Evolutionary conservation across 1,140 invertebrate species (phyloP).

Genomic region (Dermatophagoides farinae): DNA sequence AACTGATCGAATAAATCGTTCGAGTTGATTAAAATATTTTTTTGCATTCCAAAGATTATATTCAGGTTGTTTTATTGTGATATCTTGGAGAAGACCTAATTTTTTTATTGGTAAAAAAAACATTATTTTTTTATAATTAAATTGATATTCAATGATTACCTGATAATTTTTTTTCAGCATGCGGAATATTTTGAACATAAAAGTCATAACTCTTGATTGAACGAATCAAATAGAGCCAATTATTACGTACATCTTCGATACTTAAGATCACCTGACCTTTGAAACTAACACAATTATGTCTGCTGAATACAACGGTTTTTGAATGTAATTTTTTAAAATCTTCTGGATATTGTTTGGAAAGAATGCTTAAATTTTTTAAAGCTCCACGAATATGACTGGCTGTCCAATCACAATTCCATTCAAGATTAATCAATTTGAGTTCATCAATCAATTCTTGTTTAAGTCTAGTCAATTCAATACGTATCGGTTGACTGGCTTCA

Average conservation of each 20-base stretch:
- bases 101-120: too few relatives aligned
- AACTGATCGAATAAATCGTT: constrained; percentile 55
- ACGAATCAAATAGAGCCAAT: constrained; percentile 63
- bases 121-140: neutral
- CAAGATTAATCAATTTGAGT: constrained; percentile 29
- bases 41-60: constrained; percentile 67
- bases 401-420: constrained; percentile 65
- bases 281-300: constrained; percentile 63
- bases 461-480: constrained; percentile 42
- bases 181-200: constrained; percentile 47
- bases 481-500: constrained; percentile 36
- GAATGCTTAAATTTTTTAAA: constrained; percentile 39
- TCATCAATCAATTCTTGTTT: constrained; percentile 31
- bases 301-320: constrained; percentile 51
- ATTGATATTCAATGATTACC: neutral
- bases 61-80: constrained; percentile 27
- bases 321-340: constrained; percentile 34
- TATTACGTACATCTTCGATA: constrained; percentile 67
- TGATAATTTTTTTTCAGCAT: constrained; percentile 60
- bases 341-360: constrained; percentile 45
- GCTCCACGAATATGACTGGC: constrained; percentile 62
- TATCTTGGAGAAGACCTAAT: constrained; percentile 17
- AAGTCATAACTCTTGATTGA: constrained; percentile 52
- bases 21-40: constrained; percentile 56
- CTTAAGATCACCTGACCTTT: constrained; percentile 69